Base-by-base conservation (phyloP, 2,797 vertebrate species). In the Sylvia borin region DNA sequence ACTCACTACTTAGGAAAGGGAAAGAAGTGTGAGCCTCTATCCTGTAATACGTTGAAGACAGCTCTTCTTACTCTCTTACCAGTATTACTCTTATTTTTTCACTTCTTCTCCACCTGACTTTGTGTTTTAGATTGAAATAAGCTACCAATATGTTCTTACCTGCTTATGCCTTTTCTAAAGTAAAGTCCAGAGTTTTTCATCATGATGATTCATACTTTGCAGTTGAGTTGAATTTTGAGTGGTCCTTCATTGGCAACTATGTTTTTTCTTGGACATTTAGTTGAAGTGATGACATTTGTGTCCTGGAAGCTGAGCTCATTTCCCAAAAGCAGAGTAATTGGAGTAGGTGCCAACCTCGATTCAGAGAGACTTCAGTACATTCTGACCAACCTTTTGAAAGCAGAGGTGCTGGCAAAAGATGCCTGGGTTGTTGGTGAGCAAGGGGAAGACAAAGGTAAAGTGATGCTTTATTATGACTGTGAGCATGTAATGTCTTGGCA, bases 281-380 rank as follows among this genome's bases (percentile, higher is more conserved):
- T 99, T 97, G 99, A 99, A 97, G 97, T 99, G 75, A 99, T 99
- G 99, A 98, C 99, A 4, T 99, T 99, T 0, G 98, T 99, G 16
- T 98, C 99, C 1, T 99, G 99, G 99, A 99, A 99, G 91, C 98
- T 99, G 97, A 99, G 99, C 21, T 96, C 98, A 3, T 98, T 99
- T 93, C 98, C 99, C 74, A 97, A 98, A 42, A 98, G 97, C 13
- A 98, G 93, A 72, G 99, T 99, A 93, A 98, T 99, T 11, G 99
- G 99, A 84, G 98, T 98, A 20, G 99, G 99, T n/a, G 99, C 99
- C 95, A 99, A 99, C 95, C 98, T 99, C 93, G 99, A 99, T 93
- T 99, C 99, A 0, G 98, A 98, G 96, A 98, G 99, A 67, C 98
- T 99, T 40, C 98, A 98, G 40, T 98, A 98, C 66, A 82, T 98